Conservation (phyloP, 1,140 invertebrate species). For the Drosophila ambigua region DNA sequence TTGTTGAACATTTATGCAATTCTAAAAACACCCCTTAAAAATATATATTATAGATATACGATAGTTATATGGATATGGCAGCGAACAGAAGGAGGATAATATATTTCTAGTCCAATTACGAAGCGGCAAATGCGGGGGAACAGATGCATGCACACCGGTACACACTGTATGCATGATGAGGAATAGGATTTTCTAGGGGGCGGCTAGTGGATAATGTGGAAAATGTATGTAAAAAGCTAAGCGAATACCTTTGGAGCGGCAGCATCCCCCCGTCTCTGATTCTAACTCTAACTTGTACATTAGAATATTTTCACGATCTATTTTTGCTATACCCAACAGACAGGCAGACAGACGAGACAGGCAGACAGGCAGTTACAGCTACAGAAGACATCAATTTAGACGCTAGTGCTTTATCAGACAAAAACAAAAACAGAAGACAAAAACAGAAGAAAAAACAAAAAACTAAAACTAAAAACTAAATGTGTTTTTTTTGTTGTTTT, state of each 20-base stretch:
- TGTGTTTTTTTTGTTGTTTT: constrained; percentile 54
- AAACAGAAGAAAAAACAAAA: constrained; percentile 24
- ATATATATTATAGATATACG: constrained; percentile 13
- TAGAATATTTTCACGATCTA: constrained; percentile 23
- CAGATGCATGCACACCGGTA: neutral
- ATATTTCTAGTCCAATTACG: constrained; percentile 76
- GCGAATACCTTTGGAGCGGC: no score
- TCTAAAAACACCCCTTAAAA: constrained; percentile 15
- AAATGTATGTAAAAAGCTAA: no score
- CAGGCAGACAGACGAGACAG: neutral
- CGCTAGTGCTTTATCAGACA: constrained; percentile 57
- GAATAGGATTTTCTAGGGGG: neutral
- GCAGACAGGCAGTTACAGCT: constrained; percentile 1
- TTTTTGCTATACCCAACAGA: constrained; percentile 49
- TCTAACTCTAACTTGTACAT: constrained; percentile 6
- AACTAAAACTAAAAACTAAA: constrained; percentile 39
- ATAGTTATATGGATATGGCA: constrained; percentile 28
- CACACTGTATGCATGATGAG: neutral
- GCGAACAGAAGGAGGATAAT: constrained; percentile 26
- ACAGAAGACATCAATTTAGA: constrained; percentile 33
- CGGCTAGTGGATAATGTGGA: no score
- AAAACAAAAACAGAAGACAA: constrained; percentile 21
- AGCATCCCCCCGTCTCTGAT: neutral
- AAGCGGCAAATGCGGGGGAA: constrained; percentile 30
- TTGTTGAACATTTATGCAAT: constrained; percentile 61